Percentiles rank a stretch among this genome's conserved stretches.
Evolutionary conservation across 1,140 invertebrate species (phyloP).

Genomic region (Drosophila yakuba): DNA sequence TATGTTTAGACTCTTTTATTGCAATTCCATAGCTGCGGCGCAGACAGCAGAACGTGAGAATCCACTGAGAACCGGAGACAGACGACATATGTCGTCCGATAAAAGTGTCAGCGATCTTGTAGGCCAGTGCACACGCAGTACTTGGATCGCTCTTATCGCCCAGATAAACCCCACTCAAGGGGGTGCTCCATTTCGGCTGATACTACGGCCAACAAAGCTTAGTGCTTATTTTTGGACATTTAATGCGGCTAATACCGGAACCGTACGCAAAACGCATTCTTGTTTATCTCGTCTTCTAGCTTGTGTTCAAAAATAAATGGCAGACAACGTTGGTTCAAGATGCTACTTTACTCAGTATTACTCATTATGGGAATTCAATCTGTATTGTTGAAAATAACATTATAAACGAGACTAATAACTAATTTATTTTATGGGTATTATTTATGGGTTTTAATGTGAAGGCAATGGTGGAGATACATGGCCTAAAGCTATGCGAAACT

Average conservation of each 20-base stretch:
- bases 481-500: background rate
- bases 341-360: no score
- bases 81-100: constrained; percentile 42
- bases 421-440: background rate
- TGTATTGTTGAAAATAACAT: no score
- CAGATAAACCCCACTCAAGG: constrained; percentile 23
- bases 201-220: constrained; percentile 4
- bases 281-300: background rate
- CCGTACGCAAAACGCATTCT: background rate
- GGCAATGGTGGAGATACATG: background rate
- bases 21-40: constrained; percentile 42
- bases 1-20: constrained; percentile 46
- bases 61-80: constrained; percentile 31
- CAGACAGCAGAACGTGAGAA: constrained; percentile 74
- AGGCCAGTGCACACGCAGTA: constrained; percentile 35
- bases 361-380: no score
- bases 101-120: constrained; percentile 51
- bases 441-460: no score
- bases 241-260: background rate
- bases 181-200: constrained; percentile 1
- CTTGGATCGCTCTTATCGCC: constrained; percentile 50
- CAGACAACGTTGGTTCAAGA: no score
- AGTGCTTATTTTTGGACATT: background rate
- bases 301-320: background rate
- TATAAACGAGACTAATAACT: no score